Conservation (phyloP, 2,113 vertebrate genomes). For the Pseudonaja textilis region DNA sequence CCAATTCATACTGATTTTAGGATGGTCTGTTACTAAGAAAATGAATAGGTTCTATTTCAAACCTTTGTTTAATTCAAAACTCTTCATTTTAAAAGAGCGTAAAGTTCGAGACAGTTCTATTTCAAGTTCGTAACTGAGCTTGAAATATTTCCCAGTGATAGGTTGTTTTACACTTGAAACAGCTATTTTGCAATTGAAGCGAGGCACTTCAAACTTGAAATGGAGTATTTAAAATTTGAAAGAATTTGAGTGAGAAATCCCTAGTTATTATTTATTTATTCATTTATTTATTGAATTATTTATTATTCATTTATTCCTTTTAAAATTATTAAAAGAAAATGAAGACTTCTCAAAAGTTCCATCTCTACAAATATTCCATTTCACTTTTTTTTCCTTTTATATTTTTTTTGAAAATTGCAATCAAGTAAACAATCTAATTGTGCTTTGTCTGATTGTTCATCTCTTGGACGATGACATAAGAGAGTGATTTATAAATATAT, state of each 20-base stretch:
- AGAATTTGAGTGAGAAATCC: neutral
- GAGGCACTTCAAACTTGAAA: neutral
- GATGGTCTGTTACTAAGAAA: neutral
- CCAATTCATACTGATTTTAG: neutral
- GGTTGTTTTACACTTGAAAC: neutral
- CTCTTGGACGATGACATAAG: neutral
- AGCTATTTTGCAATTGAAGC: neutral
- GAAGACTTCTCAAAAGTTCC: neutral
- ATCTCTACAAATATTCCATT: neutral
- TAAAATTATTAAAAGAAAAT: neutral
- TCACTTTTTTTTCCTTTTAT: neutral
- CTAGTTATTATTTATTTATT: neutral
- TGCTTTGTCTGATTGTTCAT: neutral
- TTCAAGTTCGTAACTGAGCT: neutral
- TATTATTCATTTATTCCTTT: neutral
- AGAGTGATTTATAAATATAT: neutral
- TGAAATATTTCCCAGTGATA: neutral
- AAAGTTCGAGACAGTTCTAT: neutral
- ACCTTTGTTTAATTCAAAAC: neutral
- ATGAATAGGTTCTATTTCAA: neutral
- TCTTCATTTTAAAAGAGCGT: neutral
- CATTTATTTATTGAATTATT: too few relatives aligned
- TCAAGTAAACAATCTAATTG: neutral
- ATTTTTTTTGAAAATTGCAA: neutral
- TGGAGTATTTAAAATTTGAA: neutral